These are phyloP conservation scores for Trinectes maculatus DNA, from an alignment of 2,113 vertebrate species.

Conservation along the genomic window DNA sequence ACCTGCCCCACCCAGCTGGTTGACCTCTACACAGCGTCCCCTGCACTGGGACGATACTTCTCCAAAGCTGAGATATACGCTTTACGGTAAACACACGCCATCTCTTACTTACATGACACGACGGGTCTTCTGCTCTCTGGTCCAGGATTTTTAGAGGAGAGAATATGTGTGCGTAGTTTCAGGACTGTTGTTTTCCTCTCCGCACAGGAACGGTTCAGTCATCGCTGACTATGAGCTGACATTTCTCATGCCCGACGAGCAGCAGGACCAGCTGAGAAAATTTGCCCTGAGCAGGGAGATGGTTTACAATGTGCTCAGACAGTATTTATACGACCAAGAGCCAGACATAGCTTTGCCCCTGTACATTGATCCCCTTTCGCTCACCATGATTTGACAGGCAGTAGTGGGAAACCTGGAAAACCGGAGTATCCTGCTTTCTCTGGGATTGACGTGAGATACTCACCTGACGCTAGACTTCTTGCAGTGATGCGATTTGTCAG, in stretches of 20 bases:
- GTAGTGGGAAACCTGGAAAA: neutral
- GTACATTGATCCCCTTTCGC: slow-evolving; percentile 62
- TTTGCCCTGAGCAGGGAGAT: slow-evolving; percentile 76
- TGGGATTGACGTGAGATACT: neutral
- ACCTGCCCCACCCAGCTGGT: slow-evolving; percentile 61
- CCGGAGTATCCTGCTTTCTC: neutral
- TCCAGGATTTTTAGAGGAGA: too few species aligned
- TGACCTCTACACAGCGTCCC: slow-evolving; percentile 70
- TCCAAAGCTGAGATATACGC: slow-evolving; percentile 19
- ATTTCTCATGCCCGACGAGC: slow-evolving; percentile 73
- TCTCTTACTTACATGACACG: neutral
- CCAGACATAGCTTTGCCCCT: fast-evolving
- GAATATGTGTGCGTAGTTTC: neutral
- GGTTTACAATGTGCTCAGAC: slow-evolving; percentile 77
- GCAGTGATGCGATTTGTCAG: neutral
- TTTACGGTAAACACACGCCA: slow-evolving; percentile 64
- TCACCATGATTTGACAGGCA: slow-evolving; percentile 46
- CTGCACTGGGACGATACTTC: slow-evolving; percentile 80
- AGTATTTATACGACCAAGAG: slow-evolving; percentile 75
- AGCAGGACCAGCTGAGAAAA: slow-evolving; percentile 53
- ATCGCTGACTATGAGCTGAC: slow-evolving; percentile 65
- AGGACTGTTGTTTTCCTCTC: neutral
- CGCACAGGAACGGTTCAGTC: slow-evolving; percentile 45
- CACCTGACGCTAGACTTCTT: neutral
- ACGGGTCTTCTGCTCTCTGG: too few species aligned